Base-by-base conservation (phyloP, 1,140 invertebrate genomes). In the Cydia splendana region DNA sequence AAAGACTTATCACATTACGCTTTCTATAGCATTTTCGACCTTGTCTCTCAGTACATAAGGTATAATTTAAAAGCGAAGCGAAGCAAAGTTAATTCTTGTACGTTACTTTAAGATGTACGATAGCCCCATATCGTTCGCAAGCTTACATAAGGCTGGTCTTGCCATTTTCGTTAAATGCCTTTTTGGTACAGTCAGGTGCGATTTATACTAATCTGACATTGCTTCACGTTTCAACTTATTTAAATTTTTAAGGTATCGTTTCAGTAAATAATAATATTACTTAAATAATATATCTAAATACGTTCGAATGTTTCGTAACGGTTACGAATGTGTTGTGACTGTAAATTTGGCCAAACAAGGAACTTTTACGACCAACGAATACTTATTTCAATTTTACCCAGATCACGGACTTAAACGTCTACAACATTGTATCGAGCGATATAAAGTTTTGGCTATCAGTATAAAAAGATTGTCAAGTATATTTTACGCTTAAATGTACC, bases 41-140 rank as follows among this genome's bases (percentile, higher is more conserved):
- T 62, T 62, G 10, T 24, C 20, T 7, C 57, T 62, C 2, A 24
- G 20, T 62, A 20, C 9, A 62, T 0, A 62, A 24, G 57, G 18
- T 62, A 62, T 10, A 24, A 24, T 62, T 20, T 62, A 9, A 62
- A 42, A 62, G 57, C n/a, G n/a, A n/a, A n/a, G 5, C 3, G 7
- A 62, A 12, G 18, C 12, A 62, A 24, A 62, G 20, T 62, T 53
- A 6, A n/a, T 0, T n/a, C 51, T 62, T 24, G 7, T 62, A 62
- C 9, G 20, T 62, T 0, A 12, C 10, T 5, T 67, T 34, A 30
- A 67, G 65, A 67, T 67, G 65, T 67, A 1, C 18, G 65, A 67
- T 67, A 67, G 65, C 30, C 65, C 4, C 24, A 38, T 67, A 67
- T 67, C 24, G 65, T 67, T 67, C 30, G 65, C 65, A 67, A n/a